Evolutionary conservation across 2,113 vertebrate species (phyloP), one percentile per base, ranked within the genome.

Genomic region (Rhegmatorhina hoffmannsi): DNA sequence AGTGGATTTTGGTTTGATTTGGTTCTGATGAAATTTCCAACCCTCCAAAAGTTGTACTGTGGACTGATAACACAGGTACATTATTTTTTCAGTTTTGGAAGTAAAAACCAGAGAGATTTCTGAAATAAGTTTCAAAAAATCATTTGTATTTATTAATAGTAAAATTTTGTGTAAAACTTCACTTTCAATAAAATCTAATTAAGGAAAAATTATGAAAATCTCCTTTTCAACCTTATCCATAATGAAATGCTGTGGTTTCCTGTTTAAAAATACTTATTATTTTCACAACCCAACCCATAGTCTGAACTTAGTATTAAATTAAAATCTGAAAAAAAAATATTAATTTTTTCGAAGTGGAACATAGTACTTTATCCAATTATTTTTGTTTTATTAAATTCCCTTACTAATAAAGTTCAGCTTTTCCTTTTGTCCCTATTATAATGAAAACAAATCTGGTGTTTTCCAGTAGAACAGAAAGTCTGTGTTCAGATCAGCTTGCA

Each of bases 361-460:
- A 2, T 59, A 88, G 75, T 34, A 40, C 5, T 82, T 80, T 77
- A 58, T 69, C 21, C 6, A 68, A 6, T 73, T 86, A 28, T 44
- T 88, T 93, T 74, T 86, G 25, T 63, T 69, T 63, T 53, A 75
- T 75, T 84, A 31, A 49, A 75, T 91, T 89, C 86, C 29, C n/a
- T 86, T 81, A 47, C 19, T 66, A 90, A 86, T 73, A 60, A 63
- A 87, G 59, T 81, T 75, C 11, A 52, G 8, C 16, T 94, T 93
- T 90, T 77, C 25, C 21, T 78, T 82, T 93, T 88, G 50, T 85
- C 46, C 55, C 23, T 83, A 5, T 86, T 50, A 55, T 69, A 92
- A 90, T 53, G 46, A 83, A 90, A 94, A 86, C 33, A 94, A 62
- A 86, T 80, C 62, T 73, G 38, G 17, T 88, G 47, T 93, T 90